A percentile compares a stretch with the other conserved stretches of the same genome.
These are phyloP conservation scores for Ectobius pallidus DNA, from an alignment of 2,888 invertebrate species.

Conservation along the genomic window DNA sequence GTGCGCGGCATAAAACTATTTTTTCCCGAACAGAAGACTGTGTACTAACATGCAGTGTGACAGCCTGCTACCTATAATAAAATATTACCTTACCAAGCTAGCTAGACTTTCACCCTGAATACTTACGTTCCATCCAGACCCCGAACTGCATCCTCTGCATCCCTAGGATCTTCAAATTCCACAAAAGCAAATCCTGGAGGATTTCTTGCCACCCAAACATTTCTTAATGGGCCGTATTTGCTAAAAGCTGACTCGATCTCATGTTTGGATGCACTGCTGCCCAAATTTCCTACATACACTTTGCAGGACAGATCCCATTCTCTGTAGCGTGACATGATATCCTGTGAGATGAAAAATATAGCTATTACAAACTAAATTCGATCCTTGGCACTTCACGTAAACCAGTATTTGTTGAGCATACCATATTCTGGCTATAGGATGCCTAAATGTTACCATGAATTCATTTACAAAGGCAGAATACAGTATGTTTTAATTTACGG, in stretches of 20 bases:
- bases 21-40: too few species aligned
- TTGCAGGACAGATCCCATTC: conserved; percentile 90
- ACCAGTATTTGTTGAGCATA: too few species aligned
- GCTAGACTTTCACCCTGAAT: background rate
- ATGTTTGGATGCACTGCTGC: conserved; percentile 88
- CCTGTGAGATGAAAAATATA: background rate
- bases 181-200: conserved; percentile 93
- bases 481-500: too few species aligned
- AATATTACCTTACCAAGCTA: too few species aligned
- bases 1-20: too few species aligned
- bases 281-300: conserved; percentile 91
- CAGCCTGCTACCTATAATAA: too few species aligned
- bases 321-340: conserved; percentile 70
- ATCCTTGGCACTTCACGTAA: too few species aligned
- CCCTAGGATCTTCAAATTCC: conserved; percentile 86
- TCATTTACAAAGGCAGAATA: too few species aligned
- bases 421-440: too few species aligned
- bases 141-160: conserved; percentile 85
- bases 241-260: conserved; percentile 87
- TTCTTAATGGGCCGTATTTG: conserved; percentile 86
- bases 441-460: too few species aligned
- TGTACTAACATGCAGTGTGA: too few species aligned
- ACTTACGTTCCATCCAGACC: conserved; percentile 84
- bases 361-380: background rate
- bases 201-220: conserved; percentile 93